Percentiles rank a stretch among this genome's conserved stretches.
Conservation (phyloP, 2,113 vertebrate genomes). For the Platichthys flesus region DNA sequence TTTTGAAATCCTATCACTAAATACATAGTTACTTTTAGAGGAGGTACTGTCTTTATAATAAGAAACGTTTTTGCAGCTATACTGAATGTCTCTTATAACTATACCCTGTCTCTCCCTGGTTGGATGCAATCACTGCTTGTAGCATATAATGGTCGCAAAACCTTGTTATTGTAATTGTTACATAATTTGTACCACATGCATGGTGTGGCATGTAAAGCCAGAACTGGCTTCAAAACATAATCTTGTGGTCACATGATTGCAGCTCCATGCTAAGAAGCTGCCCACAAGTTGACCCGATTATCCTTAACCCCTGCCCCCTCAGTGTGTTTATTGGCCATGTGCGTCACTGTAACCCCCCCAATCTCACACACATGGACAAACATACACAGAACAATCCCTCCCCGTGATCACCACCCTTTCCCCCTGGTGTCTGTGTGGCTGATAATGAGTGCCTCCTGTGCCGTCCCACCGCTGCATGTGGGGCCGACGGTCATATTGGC, state of each 20-base stretch:
- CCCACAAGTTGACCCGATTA: constrained; percentile 23
- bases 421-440: constrained; percentile 30
- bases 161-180: not conserved
- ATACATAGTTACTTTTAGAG: not conserved
- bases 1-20: not conserved
- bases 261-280: constrained; percentile 26
- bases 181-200: not conserved
- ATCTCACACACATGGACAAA: not conserved
- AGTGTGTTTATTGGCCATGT: constrained; percentile 28
- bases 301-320: not conserved
- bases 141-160: not conserved
- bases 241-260: constrained; percentile 39
- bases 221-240: constrained; percentile 28
- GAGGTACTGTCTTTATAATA: not conserved
- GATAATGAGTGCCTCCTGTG: constrained; percentile 61
- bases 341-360: constrained; percentile 22
- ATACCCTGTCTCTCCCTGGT: not conserved
- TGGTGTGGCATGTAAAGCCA: not conserved
- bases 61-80: not conserved
- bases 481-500: constrained; percentile 54
- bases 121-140: not conserved
- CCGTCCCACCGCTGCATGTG: constrained; percentile 63
- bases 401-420: constrained; percentile 2
- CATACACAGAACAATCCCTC: constrained; percentile 6
- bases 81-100: too few species aligned